Evolutionary conservation across 2,113 vertebrate genomes (phyloP).

Genomic region (Spilogale gracilis): DNA sequence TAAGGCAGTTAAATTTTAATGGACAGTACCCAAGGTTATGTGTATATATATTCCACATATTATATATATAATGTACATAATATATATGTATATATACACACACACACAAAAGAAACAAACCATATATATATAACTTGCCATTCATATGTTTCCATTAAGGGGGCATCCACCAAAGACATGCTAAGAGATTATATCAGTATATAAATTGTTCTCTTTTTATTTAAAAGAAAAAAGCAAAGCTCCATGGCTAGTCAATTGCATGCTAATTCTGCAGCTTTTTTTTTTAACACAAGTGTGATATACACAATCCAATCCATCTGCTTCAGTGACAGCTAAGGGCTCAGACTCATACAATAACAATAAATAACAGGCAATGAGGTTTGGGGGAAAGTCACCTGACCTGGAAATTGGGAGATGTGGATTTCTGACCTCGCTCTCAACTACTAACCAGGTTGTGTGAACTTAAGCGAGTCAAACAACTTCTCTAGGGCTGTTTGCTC

Average conservation of each 20-base stretch:
- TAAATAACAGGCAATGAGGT: slow-evolving; percentile 2
- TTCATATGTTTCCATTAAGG: neutral
- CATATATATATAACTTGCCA: neutral
- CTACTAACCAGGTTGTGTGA: neutral
- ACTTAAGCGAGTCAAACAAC: neutral
- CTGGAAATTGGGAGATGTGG: neutral
- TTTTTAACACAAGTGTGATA: neutral
- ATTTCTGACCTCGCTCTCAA: slow-evolving; percentile 5
- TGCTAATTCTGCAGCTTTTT: neutral
- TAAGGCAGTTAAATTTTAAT: neutral
- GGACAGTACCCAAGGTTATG: neutral
- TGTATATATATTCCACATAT: no score
- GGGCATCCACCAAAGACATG: neutral
- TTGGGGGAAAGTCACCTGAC: neutral
- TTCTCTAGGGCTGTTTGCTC: neutral
- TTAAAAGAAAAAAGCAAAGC: slow-evolving; percentile 1
- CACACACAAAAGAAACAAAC: no score
- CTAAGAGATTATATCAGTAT: neutral
- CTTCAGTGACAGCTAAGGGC: neutral
- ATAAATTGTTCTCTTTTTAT: neutral
- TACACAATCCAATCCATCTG: neutral
- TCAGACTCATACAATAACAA: neutral
- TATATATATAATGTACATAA: no score
- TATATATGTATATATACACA: neutral
- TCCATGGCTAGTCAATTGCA: neutral